Evolutionary conservation across 2,797 vertebrate species (phyloP), one percentile per base, ranked within the genome.

Genomic region (Halcyon chelicuti): DNA sequence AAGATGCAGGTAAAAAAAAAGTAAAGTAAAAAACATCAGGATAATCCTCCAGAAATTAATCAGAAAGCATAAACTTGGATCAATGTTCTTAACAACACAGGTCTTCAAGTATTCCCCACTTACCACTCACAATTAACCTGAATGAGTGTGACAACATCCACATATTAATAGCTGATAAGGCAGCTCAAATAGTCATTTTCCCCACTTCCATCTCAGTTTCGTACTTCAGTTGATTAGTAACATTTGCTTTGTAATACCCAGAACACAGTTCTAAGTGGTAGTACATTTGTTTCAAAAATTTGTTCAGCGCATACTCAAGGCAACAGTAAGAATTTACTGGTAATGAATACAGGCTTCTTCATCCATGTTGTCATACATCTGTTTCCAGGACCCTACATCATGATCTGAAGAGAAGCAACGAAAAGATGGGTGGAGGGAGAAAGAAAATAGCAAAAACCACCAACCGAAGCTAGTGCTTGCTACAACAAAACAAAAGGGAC

Each of bases 401-500:
- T 12, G 14, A 70, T 94, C 44, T 54, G 44, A 94, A 73, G 18
- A 60, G 31, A 90, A 71, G 42, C 22, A 90, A 91, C 52, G 31
- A 75, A 90, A 81, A 92, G 44, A 76, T 77, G 42, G 26, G 68
- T 23, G n/a, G 68, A 80, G 28, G 5, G 29, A 9, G 67, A 88
- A 80, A 70, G 8, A 60, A 85, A 75, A 31, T 10, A 49, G 62
- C 17, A 86, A 90, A 93, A 91, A 4, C 9, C 58, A 84, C 62
- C 55, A 94, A 76, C n/a, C 1, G 2, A 91, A 93, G 44, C 29
- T 49, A n/a, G 80, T 63, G 44, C 40, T 93, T 84, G 37, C 86
- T 92, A 37, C 44, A 93, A 88, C 60, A 86, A 87, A 92, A 93
- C 33, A 94, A 63, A 72, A 8, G 51, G 88, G 62, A 79, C 35